Percentiles rank a stretch among this genome's conserved stretches.
These are phyloP conservation scores for Turdus rufiventris DNA, from an alignment of 2,113 vertebrate species.

Conservation along the genomic window DNA sequence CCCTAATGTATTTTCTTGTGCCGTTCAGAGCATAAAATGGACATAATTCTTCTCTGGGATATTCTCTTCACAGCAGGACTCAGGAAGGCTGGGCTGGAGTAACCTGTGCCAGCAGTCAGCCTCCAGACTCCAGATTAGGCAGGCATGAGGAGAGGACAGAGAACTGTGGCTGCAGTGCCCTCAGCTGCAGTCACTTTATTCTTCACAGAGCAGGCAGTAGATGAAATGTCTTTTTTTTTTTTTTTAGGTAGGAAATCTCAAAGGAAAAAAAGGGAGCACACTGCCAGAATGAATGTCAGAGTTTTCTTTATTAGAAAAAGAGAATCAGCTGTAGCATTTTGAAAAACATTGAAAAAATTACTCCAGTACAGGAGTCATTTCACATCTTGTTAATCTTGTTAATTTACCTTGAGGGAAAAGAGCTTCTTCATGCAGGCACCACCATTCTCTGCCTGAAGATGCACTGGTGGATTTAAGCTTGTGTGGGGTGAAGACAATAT, in stretches of 20 bases:
- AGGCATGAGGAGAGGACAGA: neutral
- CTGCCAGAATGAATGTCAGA: neutral
- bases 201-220: neutral
- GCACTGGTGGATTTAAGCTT: neutral
- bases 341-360: neutral
- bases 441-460: neutral
- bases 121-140: neutral
- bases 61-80: accelerated
- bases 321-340: neutral
- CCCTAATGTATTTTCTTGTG: neutral
- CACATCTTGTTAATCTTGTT: neutral
- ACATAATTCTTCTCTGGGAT: neutral
- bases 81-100: neutral
- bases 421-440: neutral
- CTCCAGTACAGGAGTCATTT: neutral
- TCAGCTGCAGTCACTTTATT: neutral
- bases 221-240: neutral
- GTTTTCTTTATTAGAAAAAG: neutral
- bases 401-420: neutral
- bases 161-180: neutral
- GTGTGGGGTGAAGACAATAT: accelerated
- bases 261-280: neutral
- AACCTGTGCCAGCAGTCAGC: neutral
- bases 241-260: neutral
- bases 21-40: neutral